These are phyloP conservation scores for Holcopasites calliopsidis DNA, from an alignment of 1,140 invertebrate genomes.

Conservation along the genomic window DNA sequence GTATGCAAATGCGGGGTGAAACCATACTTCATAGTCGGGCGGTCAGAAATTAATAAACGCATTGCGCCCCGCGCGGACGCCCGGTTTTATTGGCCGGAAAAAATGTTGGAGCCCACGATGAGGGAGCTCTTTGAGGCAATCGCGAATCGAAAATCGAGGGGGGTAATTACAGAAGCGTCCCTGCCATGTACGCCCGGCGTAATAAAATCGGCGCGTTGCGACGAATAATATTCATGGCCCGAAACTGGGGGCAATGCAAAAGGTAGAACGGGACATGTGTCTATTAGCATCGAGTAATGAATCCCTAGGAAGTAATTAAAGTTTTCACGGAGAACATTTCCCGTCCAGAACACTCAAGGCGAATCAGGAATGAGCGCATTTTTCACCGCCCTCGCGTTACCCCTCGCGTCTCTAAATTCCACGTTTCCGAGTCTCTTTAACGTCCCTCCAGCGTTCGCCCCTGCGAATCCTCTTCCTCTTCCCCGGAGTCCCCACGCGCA, in stretches of 20 bases:
- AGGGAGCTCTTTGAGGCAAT: too few species aligned
- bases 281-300: constrained; percentile 76
- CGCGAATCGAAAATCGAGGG: too few species aligned
- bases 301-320: constrained; percentile 75
- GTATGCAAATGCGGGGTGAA: constrained; percentile 59
- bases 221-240: constrained; percentile 69
- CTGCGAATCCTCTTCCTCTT: neutral
- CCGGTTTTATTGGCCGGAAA: constrained; percentile 26
- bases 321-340: constrained; percentile 70
- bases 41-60: constrained; percentile 58
- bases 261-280: constrained; percentile 57
- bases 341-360: constrained; percentile 33
- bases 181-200: too few species aligned
- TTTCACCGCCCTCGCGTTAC: constrained; percentile 64
- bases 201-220: too few species aligned
- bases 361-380: constrained; percentile 61
- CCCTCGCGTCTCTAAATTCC: constrained; percentile 50
- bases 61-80: neutral
- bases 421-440: constrained; percentile 47
- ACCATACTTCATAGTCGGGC: constrained; percentile 50
- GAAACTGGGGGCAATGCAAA: constrained; percentile 65
- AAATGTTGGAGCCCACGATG: neutral
- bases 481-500: neutral
- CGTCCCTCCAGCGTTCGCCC: constrained; percentile 12
- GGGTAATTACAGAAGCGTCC: too few species aligned